Base-by-base conservation (phyloP, 2,888 invertebrate species). In the Cheiracanthium punctorium region DNA sequence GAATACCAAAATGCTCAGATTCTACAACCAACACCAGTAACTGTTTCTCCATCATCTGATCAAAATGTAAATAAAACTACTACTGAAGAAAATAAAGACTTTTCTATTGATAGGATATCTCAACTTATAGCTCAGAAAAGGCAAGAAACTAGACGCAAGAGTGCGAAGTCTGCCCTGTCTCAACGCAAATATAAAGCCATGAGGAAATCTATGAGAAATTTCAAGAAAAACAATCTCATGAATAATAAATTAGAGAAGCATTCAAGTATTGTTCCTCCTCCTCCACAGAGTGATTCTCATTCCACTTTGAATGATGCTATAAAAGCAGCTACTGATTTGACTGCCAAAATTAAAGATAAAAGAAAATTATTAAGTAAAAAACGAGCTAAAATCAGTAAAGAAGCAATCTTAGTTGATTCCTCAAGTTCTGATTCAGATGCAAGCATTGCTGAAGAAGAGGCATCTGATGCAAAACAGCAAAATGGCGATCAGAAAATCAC, bases 111-210 rank as follows among this genome's bases (percentile, higher is more conserved):
- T 74, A 67, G 76, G 29, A 88, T 88, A 76, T 88, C 88, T 10
- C 74, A 80, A 52, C 32, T 88, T 10, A 88, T 88, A 24, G 84
- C 88, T 37, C 71, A 80, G 29, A 88, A 88, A 29, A 69, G 88
- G 1, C 76, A 32, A 14, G 84, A 80, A 30, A 80, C 84, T n/a
- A 71, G 37, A 20, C 20, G 76, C 12, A 80, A 73, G 64, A 58
- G 67, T 43, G 71, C 52, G n/a, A 70, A 64, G 72, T 20, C 67
- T 24, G 8, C 67, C 2, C 20, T 70, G 73, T 41, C 75, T 24
- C 41, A 43, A 4, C 29, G 28, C 20, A 75, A 74, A 14, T 52
- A 64, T 29, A 69, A 48, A 10, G 28, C 7, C 24, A 75, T 41
- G 41, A 12, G n/a, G 32, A 24, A 73, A 32, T 30, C 20, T 67